Conservation (phyloP, 2,888 invertebrate genomes). For the Amiota mariae region DNA sequence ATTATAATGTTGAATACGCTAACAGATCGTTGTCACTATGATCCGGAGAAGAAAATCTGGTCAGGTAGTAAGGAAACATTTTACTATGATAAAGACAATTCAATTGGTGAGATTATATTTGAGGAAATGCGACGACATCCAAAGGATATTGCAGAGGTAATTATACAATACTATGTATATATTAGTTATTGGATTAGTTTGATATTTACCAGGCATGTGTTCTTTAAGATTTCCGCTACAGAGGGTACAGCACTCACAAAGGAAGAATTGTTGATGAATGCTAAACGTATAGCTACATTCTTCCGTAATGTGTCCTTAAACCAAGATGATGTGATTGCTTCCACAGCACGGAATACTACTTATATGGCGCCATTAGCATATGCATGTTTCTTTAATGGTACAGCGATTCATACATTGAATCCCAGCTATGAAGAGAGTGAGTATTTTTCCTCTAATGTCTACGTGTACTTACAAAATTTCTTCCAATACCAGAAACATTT, state of each 20-base stretch:
- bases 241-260: slow-evolving; percentile 54
- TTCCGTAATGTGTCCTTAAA: slow-evolving; percentile 46
- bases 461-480: too few species aligned
- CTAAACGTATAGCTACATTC: slow-evolving; percentile 53
- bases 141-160: slow-evolving; percentile 40
- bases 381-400: slow-evolving; percentile 64
- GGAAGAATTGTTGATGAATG: slow-evolving; percentile 51
- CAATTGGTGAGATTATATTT: slow-evolving; percentile 59
- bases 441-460: neutral
- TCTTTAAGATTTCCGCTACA: slow-evolving; percentile 57
- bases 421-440: slow-evolving; percentile 48
- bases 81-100: neutral
- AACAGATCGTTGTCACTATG: neutral
- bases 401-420: slow-evolving; percentile 60
- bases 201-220: neutral
- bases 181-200: neutral
- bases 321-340: slow-evolving; percentile 56
- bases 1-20: neutral
- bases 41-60: slow-evolving; percentile 2
- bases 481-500: slow-evolving; percentile 43
- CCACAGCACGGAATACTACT: slow-evolving; percentile 58
- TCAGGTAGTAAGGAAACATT: neutral
- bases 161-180: neutral
- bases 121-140: slow-evolving; percentile 51
- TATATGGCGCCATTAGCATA: slow-evolving; percentile 57